Conservation (phyloP, 1,140 invertebrate genomes). For the Orchesella cincta region DNA sequence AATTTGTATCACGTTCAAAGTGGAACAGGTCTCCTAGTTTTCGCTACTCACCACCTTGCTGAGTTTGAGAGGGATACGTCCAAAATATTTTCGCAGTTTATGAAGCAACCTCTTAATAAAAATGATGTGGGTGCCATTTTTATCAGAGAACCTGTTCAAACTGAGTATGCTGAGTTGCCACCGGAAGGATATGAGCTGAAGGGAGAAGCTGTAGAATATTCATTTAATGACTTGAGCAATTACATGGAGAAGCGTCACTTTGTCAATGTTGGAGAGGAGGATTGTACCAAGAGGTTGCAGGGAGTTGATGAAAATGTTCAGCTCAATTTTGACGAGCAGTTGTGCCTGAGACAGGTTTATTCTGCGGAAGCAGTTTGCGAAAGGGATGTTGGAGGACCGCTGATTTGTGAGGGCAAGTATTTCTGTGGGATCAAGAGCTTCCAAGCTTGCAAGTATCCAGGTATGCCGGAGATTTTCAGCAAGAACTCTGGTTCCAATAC, state of each 20-base stretch:
- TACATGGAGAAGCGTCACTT: neutral
- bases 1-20: too few relatives aligned
- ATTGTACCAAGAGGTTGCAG: neutral
- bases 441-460: slow-evolving; percentile 3
- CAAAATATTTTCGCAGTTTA: too few relatives aligned
- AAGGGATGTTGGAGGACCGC: slow-evolving; percentile 14
- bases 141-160: too few relatives aligned
- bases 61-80: too few relatives aligned
- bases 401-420: slow-evolving; percentile 33
- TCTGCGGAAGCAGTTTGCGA: neutral
- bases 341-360: slow-evolving; percentile 10
- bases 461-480: neutral
- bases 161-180: slow-evolving; percentile 8
- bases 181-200: neutral
- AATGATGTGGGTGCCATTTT: too few relatives aligned
- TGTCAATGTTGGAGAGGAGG: neutral
- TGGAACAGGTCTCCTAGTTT: too few relatives aligned
- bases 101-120: slow-evolving; percentile 10
- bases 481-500: too few relatives aligned
- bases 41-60: too few relatives aligned
- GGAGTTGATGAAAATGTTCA: neutral
- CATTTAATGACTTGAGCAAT: neutral
- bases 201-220: slow-evolving; percentile 12
- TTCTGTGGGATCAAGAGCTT: slow-evolving; percentile 27
- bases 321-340: slow-evolving; percentile 9